These are phyloP conservation scores for Cyclopterus lumpus DNA, from an alignment of 2,797 vertebrate genomes.

Conservation along the genomic window DNA sequence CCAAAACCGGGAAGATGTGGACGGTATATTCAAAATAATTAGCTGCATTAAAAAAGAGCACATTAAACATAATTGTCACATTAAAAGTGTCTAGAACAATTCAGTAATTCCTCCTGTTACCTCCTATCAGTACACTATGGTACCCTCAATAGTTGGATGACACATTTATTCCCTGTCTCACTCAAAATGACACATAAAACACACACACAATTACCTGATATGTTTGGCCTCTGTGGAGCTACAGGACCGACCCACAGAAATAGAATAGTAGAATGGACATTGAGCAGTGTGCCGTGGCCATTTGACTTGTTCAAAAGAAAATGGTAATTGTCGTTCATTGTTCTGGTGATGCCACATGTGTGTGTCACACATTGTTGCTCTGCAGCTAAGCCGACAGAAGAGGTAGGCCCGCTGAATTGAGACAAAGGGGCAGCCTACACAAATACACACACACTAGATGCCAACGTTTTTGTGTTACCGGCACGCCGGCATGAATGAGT, in stretches of 20 bases:
- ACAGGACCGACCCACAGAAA: not conserved
- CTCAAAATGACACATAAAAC: not conserved
- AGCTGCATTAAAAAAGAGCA: not conserved
- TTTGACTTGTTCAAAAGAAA: not conserved
- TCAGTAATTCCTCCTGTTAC: slow-evolving; percentile 3
- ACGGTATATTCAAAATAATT: not conserved
- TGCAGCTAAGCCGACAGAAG: no score
- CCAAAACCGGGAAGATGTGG: not conserved
- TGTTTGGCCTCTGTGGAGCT: slow-evolving; percentile 52
- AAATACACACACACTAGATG: not conserved
- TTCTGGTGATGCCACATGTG: no score
- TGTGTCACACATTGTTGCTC: not conserved
- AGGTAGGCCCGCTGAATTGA: not conserved
- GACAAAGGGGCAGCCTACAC: not conserved
- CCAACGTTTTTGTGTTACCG: no score
- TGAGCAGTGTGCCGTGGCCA: not conserved
- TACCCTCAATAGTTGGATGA: slow-evolving; percentile 20
- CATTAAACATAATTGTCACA: not conserved
- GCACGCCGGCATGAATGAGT: not conserved
- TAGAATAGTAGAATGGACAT: not conserved
- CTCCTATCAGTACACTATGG: slow-evolving; percentile 6
- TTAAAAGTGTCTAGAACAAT: not conserved
- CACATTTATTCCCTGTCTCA: slow-evolving; percentile 16
- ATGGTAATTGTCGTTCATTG: no score
- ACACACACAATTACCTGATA: slow-evolving; percentile 30